phyloP scores from a whole-genome alignment of 2,113 vertebrate genomes.

The Accipiter cooperii region DNA sequence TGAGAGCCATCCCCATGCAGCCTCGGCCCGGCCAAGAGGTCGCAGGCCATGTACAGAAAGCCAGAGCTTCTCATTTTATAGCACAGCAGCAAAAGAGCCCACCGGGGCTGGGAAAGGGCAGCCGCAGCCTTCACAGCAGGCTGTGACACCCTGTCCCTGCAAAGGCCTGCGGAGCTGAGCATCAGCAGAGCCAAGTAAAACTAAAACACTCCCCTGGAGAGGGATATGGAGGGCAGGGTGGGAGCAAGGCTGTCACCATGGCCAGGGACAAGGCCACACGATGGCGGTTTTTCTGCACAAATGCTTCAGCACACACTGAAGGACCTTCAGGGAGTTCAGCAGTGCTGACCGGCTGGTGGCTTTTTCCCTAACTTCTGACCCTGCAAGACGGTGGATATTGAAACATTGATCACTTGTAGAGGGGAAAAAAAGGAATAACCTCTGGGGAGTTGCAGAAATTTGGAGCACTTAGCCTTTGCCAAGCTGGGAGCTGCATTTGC shows the following conservation, averaged over 20 bases:
- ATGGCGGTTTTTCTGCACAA: neutral
- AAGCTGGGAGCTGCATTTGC: neutral
- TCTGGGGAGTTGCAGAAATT: neutral
- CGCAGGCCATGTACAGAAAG: neutral
- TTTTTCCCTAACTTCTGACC: neutral
- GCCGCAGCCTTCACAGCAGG: neutral
- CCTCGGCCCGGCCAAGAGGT: neutral
- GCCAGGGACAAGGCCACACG: neutral
- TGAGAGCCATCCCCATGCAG: too few species aligned
- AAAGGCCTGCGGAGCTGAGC: neutral
- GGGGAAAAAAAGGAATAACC: neutral
- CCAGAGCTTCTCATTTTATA: neutral
- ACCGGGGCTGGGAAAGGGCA: neutral
- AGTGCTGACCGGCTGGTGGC: neutral
- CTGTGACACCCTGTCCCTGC: neutral
- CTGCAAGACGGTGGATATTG: neutral
- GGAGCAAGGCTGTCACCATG: neutral
- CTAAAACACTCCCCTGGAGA: neutral
- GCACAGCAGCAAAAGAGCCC: neutral
- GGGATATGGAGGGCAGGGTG: neutral
- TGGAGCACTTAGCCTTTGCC: neutral
- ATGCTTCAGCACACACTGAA: neutral
- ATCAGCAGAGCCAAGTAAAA: neutral
- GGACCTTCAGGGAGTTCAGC: neutral
- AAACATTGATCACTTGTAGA: neutral